Conservation (phyloP, 2,888 invertebrate species). For the Drosophila pegasa region DNA sequence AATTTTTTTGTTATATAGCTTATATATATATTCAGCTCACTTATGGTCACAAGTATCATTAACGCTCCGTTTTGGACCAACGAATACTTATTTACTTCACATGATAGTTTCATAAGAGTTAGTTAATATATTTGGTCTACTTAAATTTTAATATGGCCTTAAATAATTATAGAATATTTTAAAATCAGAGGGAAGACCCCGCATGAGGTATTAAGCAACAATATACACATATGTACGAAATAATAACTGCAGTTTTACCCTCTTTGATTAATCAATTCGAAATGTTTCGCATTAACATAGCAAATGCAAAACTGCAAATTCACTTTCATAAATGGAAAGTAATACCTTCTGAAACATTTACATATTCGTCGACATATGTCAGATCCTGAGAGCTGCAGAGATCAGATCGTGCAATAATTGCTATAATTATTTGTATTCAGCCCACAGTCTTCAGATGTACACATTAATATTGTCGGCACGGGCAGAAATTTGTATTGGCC, state of each 20-base stretch:
- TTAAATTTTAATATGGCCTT: neutral
- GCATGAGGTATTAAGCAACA: neutral
- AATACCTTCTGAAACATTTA: neutral
- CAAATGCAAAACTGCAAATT: neutral
- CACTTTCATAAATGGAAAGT: neutral
- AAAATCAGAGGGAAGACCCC: neutral
- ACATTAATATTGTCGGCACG: neutral
- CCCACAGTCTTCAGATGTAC: neutral
- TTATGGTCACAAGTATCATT: neutral
- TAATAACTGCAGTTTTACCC: too few species aligned
- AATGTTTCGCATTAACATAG: neutral
- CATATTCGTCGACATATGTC: neutral
- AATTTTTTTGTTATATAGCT: neutral
- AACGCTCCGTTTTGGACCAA: neutral
- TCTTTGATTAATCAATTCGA: neutral
- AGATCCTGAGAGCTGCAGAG: neutral
- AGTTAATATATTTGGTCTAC: neutral
- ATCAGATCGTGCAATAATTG: neutral
- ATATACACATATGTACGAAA: too few species aligned
- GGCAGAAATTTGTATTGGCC: neutral
- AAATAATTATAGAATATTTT: neutral
- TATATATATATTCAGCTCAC: neutral
- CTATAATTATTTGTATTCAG: neutral
- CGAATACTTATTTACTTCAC: neutral
- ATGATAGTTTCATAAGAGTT: neutral